These are phyloP conservation scores for Enteromius mattozi DNA, from an alignment of 2,797 vertebrate genomes.

Conservation along the genomic window DNA sequence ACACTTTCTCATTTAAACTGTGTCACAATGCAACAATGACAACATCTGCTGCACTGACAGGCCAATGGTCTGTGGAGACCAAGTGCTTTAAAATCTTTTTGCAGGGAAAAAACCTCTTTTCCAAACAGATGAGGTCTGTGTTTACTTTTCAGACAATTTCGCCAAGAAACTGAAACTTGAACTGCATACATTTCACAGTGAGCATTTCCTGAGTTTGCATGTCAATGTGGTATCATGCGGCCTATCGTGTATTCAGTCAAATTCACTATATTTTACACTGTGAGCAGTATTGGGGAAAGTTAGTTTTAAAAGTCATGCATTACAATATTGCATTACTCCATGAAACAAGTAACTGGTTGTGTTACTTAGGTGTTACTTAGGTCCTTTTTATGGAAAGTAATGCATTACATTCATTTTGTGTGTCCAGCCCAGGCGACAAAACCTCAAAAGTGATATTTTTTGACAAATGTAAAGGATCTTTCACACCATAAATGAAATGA, in stretches of 20 bases:
- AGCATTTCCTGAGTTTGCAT: background rate
- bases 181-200: conserved; percentile 22
- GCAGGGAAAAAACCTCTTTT: conserved; percentile 11
- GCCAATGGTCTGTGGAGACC: conserved; percentile 11
- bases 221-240: background rate
- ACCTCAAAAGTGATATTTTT: background rate
- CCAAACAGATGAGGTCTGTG: conserved; percentile 35
- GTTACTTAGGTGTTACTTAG: background rate
- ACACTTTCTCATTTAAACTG: conserved; percentile 17
- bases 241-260: background rate
- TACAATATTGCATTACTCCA: background rate
- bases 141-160: conserved; percentile 31
- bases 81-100: conserved; percentile 6
- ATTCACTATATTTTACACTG: background rate
- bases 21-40: conserved; percentile 30
- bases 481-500: background rate
- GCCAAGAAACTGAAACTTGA: conserved; percentile 17
- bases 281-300: background rate
- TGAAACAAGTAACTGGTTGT: background rate
- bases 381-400: background rate
- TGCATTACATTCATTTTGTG: background rate
- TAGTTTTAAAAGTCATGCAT: background rate
- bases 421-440: background rate
- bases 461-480: background rate
- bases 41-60: conserved; percentile 39